Evolutionary conservation across 2,113 vertebrate species (phyloP), one percentile per base, ranked within the genome.

Genomic region (Scomber scombrus): DNA sequence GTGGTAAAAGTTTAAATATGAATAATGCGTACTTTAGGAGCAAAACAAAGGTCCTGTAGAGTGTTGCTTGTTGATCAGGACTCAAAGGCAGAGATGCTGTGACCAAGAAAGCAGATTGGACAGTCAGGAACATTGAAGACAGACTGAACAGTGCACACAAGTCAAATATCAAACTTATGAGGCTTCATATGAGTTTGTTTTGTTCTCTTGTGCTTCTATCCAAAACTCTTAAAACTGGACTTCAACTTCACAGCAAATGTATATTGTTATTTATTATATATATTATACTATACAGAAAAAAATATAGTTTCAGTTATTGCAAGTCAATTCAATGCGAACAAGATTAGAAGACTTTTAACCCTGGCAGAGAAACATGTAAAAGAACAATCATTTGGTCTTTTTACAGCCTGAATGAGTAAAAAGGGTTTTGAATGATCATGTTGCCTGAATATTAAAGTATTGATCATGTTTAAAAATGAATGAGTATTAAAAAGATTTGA

Each of bases 51-150:
- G 96, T 96, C 90, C 96, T 93, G 6, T 94, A 91, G 75, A 97
- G 96, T n/a, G 94, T 96, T n/a, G 94, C 87, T 47, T 96, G 80
- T 62, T 98, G 96, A 21, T 85, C 92, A 10, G 95, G 95, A 31
- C 94, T 97, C 0, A 95, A 92, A 26, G 97, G 97, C 76, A 95
- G 90, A 1, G 96, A 97, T 26, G 95, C 98, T 99, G 89, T 34
- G 11, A 74, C 14, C 23, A 57, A 47, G n/a, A 82, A 55, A 81
- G 80, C 14, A 78, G 2, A 77, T 4, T 8, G 31, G 1, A 52
- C 3, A 50, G 23, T 46, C 11, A 62, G 26, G 54, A 63, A 43
- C 23, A 67, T 58, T 71, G 2, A 29, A 31, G 47, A 40, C 29
- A n/a, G 3, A 19, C 0, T 14, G 1, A 71, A 29, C 15, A 66